A percentile compares a stretch with the other conserved stretches of the same genome.
These are phyloP conservation scores for Pyrgilauda ruficollis DNA, from an alignment of 2,113 vertebrate species.

Conservation along the genomic window DNA sequence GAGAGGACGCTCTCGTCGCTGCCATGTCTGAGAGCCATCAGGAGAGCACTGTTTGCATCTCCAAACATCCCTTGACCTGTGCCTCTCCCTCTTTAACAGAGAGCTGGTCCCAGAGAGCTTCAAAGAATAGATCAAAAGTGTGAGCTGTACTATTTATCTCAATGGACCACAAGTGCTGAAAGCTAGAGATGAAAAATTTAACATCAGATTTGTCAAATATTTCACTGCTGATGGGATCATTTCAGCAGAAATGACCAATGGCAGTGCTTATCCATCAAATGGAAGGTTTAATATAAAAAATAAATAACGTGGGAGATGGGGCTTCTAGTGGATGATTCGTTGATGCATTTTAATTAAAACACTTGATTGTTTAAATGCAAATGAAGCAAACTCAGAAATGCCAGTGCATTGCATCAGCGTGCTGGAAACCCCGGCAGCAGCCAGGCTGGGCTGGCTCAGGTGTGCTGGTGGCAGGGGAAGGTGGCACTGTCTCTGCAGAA, in stretches of 20 bases:
- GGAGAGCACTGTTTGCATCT: not conserved
- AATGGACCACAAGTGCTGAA: conserved; percentile 39
- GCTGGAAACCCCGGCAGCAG: not conserved
- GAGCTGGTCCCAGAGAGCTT: not conserved
- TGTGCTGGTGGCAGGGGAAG: not conserved
- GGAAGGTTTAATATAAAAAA: conserved; percentile 62
- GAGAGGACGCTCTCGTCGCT: not conserved
- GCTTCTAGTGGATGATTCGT: conserved; percentile 6
- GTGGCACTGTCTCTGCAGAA: not conserved
- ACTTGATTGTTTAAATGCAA: conserved; percentile 56
- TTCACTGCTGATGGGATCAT: conserved; percentile 60
- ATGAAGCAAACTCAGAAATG: conserved; percentile 17
- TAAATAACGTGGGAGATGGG: conserved; percentile 41
- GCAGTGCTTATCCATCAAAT: conserved; percentile 54
- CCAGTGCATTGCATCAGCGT: not conserved
- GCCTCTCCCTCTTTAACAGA: not conserved
- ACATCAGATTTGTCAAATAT: conserved; percentile 61
- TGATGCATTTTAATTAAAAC: conserved; percentile 59
- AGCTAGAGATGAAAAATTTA: conserved; percentile 57
- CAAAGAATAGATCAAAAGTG: conserved; percentile 25
- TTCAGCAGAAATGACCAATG: conserved; percentile 64
- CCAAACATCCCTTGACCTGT: not conserved
- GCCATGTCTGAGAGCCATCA: not conserved
- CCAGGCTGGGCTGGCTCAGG: not conserved
- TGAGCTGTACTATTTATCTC: conserved; percentile 26